Base-by-base conservation (phyloP, 1,140 invertebrate genomes). In the Brachionus calyciflorus region DNA sequence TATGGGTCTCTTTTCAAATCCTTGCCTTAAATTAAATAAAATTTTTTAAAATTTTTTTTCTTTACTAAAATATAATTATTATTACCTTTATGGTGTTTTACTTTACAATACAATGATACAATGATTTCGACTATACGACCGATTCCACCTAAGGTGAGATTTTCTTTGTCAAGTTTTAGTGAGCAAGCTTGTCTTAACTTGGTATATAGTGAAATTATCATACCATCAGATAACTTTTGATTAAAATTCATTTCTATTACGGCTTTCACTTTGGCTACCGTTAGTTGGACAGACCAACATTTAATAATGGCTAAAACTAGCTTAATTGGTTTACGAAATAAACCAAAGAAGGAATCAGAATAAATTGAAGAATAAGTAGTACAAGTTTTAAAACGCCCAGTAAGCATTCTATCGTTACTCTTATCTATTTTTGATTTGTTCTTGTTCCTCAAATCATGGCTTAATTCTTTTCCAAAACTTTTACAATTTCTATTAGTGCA, bases 361-460 rank as follows among this genome's bases (percentile, higher is more conserved):
- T 28, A 53, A 49, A 49, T 49, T 49, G 48, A 49, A 49, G 48
- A 49, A 46, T 46, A 46, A 14, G 41, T 46, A 17, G 41, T 46
- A 46, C 5, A 46, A 46, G 41, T 46, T 46, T 46, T 46, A 46
- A 10, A 46, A 46, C 41, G 41, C 41, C 41, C 12, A 46, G 41
- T 46, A 46, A 46, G 41, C 41, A 3, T 1, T 1, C 1, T 46
- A 46, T 46, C 41, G 41, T 46, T 46, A 7, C 48, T 49, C 48
- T 49, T 55, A 55, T 57, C 28, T 10, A 3, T 26, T 57, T 57
- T 57, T 53, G 51, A 53, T 53, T 53, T 53, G 51, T 53, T 53
- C 51, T 26, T 24, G 21, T 53, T 53, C 51, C 21, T 53, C 49
- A 51, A 21, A 51, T 51, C 49, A 51, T 51, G 49, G 19, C 19